Base-by-base conservation (phyloP, 2,888 invertebrate species). In the Eretmocerus hayati region DNA sequence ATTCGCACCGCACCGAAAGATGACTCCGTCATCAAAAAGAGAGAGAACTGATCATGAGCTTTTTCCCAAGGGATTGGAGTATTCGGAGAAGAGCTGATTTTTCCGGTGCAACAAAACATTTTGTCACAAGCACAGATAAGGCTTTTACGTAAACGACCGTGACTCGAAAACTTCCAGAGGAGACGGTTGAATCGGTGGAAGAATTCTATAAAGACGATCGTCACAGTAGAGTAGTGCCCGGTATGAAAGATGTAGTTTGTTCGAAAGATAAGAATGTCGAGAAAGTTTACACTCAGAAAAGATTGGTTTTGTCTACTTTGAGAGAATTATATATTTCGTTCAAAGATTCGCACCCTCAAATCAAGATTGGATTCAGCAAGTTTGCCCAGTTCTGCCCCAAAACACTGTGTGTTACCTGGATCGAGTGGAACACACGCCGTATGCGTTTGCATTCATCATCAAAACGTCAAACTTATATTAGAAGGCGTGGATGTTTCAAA, bases 371-470 rank as follows among this genome's bases (percentile, higher is more conserved):
- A 13, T 45, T 45, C 32, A 38, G 38, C 9, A 45, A n/a, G 3
- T 45, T 45, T 38, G 38, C 45, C 2, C 30, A 31, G 13, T 18
- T 38, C 5, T 8, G 32, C 23, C 45, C 32, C 2, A n/a, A 31
- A 21, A n/a, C 9, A 32, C 11, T 45, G 32, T 32, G 3, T 45
- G 16, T 5, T 45, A n/a, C 31, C 45, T 3, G 45, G 32, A 38
- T 15, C 13, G 15, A 42, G 42, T 9, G 42, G 42, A 33, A 42
- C 42, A 1, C 42, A 42, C 16, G n/a, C 33, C 21, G 45, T 45
- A 6, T 45, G 45, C 32, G 45, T 45, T 20, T 45, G 45, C n/a
- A 18, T 39, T 3, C 30, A 32, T 2, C 32, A 45, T 19, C 22
- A 45, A 21, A 42, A 45, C 16, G 32, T 45, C 16, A 45, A 45